Evolutionary conservation across 2,888 invertebrate species (phyloP).

Genomic region (Rhagonycha lutea): DNA sequence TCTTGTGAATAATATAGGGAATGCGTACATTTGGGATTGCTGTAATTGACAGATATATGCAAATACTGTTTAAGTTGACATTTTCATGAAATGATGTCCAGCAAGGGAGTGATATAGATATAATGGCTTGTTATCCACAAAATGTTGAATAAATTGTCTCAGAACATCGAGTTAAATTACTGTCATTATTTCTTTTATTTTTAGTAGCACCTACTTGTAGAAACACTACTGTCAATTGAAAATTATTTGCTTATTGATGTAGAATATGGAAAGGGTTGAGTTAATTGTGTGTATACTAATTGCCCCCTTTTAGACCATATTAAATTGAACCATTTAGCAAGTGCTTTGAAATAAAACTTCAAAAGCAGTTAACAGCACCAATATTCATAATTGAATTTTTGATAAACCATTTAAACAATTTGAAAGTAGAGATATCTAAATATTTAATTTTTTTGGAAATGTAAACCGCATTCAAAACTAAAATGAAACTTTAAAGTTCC

Average conservation of each 20-base stretch:
- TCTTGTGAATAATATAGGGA: background rate
- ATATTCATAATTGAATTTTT: background rate
- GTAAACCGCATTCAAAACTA: background rate
- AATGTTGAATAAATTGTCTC: background rate
- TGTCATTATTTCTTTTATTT: background rate
- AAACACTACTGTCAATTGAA: background rate
- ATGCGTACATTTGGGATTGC: background rate
- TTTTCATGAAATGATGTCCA: background rate
- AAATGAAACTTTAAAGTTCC: background rate
- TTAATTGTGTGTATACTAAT: background rate
- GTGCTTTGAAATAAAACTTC: background rate
- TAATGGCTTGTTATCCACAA: background rate
- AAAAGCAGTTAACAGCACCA: background rate
- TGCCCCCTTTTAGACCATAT: background rate
- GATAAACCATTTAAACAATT: background rate
- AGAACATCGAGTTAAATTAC: background rate
- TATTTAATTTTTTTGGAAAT: background rate
- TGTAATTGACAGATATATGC: slow-evolving; percentile 3
- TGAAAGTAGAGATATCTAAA: background rate
- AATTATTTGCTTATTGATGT: background rate
- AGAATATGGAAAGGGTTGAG: background rate
- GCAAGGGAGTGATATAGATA: background rate
- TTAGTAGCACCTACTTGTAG: background rate
- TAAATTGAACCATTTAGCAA: background rate
- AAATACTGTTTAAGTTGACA: slow-evolving; percentile 3